A percentile compares a stretch with the other conserved stretches of the same genome.
Evolutionary conservation across 2,113 vertebrate genomes (phyloP).

Genomic region (Aphyosemion australe): DNA sequence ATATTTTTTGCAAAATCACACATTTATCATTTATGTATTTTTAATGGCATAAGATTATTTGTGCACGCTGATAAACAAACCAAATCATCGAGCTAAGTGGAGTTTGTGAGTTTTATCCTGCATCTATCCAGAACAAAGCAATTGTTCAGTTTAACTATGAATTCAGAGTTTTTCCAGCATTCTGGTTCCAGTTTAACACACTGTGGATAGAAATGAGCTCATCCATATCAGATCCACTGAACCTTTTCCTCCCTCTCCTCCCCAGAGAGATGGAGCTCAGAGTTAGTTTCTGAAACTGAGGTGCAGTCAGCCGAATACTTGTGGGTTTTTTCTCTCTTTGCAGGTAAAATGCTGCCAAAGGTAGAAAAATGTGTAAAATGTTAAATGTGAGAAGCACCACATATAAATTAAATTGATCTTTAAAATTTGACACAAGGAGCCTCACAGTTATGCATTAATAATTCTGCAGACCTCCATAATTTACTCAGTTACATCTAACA

Average conservation of each 20-base stretch:
- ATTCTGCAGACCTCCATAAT: background rate
- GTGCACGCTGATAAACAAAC: background rate
- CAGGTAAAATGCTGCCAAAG: conserved; percentile 3
- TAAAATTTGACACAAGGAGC: background rate
- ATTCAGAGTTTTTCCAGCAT: conserved; percentile 20
- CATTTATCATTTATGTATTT: too few relatives aligned
- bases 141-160: conserved; percentile 6
- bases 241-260: conserved; percentile 1
- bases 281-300: conserved; percentile 1
- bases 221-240: conserved; percentile 15
- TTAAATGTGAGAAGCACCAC: background rate
- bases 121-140: background rate
- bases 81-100: background rate
- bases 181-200: conserved; percentile 20
- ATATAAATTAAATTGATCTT: background rate
- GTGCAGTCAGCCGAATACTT: background rate
- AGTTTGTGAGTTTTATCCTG: background rate
- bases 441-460: too few relatives aligned
- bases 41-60: background rate
- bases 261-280: conserved; percentile 10
- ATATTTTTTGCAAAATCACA: too few relatives aligned
- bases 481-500: background rate
- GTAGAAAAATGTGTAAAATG: background rate
- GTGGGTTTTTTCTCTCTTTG: background rate
- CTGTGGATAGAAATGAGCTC: conserved; percentile 21